Base-by-base conservation (phyloP, 2,113 vertebrate species). In the Elanus axillaris region DNA sequence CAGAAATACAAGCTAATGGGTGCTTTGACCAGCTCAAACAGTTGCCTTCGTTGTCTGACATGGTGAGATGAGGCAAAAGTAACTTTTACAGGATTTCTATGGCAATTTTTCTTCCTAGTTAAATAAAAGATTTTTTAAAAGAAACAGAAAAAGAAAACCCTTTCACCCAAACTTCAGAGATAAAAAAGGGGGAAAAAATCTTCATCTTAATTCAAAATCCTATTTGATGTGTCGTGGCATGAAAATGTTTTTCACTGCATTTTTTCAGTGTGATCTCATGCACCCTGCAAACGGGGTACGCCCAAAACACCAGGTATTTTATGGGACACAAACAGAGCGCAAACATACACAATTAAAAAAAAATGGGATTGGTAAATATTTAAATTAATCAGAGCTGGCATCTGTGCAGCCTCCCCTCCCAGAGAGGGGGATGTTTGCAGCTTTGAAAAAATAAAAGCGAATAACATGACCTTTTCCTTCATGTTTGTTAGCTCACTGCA, bases 181-280 rank as follows among this genome's bases (percentile, higher is more conserved):
- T 88, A 94, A 96, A 98, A 98, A 97, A 96, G 75, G 47, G 80
- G 94, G 93, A 88, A 98, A 98, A 97, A 98, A 98, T 98, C 96
- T 96, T 98, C 96, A 98, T 97, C 98, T 98, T 98, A 99, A 98
- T 97, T 98, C 98, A 99, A 99, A 99, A 99, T 98, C 98, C 98
- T 98, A 98, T 98, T 98, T 96, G 99, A 99, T 99, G 98, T 98
- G 99, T 99, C 95, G 98, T 83, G 98, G 99, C 99, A 99, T 90
- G 99, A 99, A 98, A 98, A 98, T 99, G 98, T 99, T 99, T 99
- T 99, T 99, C 98, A 98, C 97, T 98, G 98, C 98, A 99, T 99
- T 99, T 99, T 99, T 99, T 97, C 98, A 97, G 98, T 97, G 98
- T 99, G 99, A 99, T 97, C 98, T 99, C 99, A 99, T 98, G 94